Evolutionary conservation across 2,888 invertebrate species (phyloP).

Genomic region (Hypolimnas misippus): DNA sequence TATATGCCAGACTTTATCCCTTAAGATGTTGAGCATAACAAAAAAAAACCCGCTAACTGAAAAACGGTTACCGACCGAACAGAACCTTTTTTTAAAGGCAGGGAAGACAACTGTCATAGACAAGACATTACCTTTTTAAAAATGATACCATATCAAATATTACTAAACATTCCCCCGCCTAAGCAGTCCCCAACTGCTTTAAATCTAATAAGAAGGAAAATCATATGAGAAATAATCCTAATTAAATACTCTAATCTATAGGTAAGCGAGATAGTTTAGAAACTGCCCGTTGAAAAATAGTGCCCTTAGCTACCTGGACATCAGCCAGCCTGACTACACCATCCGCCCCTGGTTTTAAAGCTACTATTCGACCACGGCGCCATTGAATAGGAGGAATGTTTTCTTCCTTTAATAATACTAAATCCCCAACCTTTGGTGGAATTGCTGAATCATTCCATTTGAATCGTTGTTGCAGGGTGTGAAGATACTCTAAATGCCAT

Average conservation of each 20-base stretch:
- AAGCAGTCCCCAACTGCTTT: neutral
- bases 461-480: constrained; percentile 37
- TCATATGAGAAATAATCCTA: too few species aligned
- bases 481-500: constrained; percentile 41
- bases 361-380: too few species aligned
- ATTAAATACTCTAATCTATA: too few species aligned
- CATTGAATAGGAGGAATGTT: too few species aligned
- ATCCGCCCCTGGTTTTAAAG: neutral
- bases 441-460: constrained; percentile 34
- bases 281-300: too few species aligned
- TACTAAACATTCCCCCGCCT: neutral
- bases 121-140: too few species aligned
- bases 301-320: neutral
- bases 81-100: neutral
- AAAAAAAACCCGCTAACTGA: too few species aligned
- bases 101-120: too few species aligned
- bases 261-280: too few species aligned
- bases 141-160: neutral
- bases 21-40: too few species aligned
- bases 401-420: too few species aligned
- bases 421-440: constrained; percentile 15
- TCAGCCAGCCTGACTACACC: neutral
- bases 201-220: neutral
- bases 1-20: too few species aligned
- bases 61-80: neutral